Conservation (phyloP, 2,888 invertebrate genomes). For the Lasioglossum zephyrum region DNA sequence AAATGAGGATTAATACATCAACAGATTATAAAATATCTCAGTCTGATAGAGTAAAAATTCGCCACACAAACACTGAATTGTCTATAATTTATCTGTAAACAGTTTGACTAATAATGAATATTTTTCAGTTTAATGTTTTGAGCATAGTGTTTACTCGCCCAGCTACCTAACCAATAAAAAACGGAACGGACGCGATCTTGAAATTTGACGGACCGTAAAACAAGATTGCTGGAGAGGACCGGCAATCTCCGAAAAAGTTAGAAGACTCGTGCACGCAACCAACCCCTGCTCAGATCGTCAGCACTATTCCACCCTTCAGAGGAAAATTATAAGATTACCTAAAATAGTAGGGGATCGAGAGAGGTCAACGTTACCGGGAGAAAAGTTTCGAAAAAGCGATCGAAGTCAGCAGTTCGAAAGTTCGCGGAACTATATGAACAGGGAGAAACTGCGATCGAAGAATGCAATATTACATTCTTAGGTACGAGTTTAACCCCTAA, state of each 20-base stretch:
- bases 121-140: neutral
- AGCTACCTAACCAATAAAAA: neutral
- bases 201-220: neutral
- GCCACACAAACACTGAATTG: neutral
- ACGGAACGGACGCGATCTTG: neutral
- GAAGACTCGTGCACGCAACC: neutral
- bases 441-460: neutral
- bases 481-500: constrained; percentile 10
- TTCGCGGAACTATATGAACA: constrained; percentile 8
- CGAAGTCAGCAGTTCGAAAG: constrained; percentile 56
- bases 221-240: neutral
- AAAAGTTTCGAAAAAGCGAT: constrained; percentile 55
- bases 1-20: neutral
- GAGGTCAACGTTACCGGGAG: constrained; percentile 34
- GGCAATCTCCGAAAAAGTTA: constrained; percentile 8
- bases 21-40: neutral
- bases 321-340: constrained; percentile 57
- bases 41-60: neutral
- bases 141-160: neutral
- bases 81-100: neutral
- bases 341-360: constrained; percentile 43
- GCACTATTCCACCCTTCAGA: constrained; percentile 15
- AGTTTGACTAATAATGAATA: neutral
- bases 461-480: constrained; percentile 24
- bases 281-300: neutral